phyloP scores from a whole-genome alignment of 2,888 invertebrate species.

The Xestia rhomboidea region DNA sequence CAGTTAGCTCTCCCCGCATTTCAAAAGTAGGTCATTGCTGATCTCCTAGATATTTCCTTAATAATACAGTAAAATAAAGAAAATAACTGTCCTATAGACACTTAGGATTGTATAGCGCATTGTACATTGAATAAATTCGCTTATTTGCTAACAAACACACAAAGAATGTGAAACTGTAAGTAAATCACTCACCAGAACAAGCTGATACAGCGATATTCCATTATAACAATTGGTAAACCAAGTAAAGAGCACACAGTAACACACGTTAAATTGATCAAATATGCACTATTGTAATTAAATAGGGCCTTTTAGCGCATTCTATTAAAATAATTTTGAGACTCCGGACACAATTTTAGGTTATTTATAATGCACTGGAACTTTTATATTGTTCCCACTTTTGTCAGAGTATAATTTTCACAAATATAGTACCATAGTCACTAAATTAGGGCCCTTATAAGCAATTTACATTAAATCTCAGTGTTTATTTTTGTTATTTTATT shows the following conservation, averaged over 20 bases:
- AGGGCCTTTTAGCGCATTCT: neutral
- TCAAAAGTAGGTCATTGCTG: constrained; percentile 52
- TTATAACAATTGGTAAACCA: neutral
- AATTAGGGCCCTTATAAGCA: neutral
- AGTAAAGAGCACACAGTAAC: neutral
- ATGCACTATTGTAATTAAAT: neutral
- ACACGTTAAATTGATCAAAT: neutral
- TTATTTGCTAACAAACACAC: neutral
- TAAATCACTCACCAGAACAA: constrained; percentile 50
- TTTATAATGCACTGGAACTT: constrained; percentile 45
- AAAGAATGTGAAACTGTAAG: neutral
- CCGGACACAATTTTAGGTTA: constrained; percentile 62
- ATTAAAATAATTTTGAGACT: constrained; percentile 48
- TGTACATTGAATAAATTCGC: neutral
- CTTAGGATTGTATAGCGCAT: neutral
- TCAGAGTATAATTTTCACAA: neutral
- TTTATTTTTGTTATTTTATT: constrained; percentile 60
- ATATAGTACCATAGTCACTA: neutral
- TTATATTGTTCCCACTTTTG: neutral
- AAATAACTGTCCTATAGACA: neutral
- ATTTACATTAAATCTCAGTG: constrained; percentile 25
- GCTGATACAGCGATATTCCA: constrained; percentile 25
- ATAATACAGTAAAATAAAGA: neutral
- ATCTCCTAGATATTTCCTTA: neutral
- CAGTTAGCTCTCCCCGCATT: neutral